Conservation (phyloP, 2,113 vertebrate species). For the Globicephala melas region DNA sequence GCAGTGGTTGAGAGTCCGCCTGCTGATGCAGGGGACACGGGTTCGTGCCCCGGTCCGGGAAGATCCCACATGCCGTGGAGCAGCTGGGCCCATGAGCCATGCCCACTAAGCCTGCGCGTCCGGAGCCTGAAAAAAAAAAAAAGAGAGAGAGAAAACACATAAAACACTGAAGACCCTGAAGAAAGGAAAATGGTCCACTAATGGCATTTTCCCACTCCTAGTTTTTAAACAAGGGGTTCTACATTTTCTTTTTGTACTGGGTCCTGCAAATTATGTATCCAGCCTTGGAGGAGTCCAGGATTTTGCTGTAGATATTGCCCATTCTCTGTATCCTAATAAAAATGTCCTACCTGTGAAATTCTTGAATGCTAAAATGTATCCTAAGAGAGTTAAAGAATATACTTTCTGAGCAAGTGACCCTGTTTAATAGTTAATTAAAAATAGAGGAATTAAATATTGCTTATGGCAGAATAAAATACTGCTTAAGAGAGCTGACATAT, state of each 20-base stretch:
- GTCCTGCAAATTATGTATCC: neutral
- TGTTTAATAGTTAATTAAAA: neutral
- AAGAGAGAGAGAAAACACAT: no score
- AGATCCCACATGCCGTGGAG: no score
- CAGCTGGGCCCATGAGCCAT: no score
- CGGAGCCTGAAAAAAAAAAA: no score
- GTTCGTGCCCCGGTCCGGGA: no score
- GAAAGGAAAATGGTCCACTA: neutral
- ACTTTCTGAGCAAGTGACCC: neutral
- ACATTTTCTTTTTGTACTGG: neutral
- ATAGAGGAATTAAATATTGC: neutral
- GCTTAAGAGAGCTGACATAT: neutral
- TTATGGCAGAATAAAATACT: neutral
- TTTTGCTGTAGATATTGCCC: neutral
- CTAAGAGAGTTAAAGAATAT: neutral
- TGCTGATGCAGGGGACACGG: no score
- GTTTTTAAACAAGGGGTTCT: neutral
- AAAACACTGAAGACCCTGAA: neutral
- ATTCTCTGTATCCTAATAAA: neutral
- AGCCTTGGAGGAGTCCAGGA: no score
- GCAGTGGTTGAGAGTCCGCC: no score
- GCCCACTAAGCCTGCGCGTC: no score
- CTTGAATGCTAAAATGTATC: neutral
- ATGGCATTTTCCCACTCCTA: neutral
- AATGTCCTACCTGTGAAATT: neutral